phyloP scores from a whole-genome alignment of 2,113 vertebrate genomes.

The Hystrix cristata region DNA sequence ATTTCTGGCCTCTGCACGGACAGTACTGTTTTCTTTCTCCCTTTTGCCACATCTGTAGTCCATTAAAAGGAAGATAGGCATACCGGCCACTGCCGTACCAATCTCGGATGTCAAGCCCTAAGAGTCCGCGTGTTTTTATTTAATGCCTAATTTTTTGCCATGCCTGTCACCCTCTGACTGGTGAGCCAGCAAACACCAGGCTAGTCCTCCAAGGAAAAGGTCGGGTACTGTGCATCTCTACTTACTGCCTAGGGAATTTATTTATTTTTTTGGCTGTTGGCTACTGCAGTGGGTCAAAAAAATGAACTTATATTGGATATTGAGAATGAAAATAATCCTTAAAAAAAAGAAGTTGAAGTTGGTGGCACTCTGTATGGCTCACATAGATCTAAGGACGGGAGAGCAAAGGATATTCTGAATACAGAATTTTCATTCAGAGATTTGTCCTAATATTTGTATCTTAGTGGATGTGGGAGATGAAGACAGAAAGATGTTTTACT shows the following conservation, averaged over 20 bases:
- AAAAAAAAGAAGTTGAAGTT: background rate
- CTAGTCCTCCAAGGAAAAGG: background rate
- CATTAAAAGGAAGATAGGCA: background rate
- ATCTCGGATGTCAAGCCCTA: background rate
- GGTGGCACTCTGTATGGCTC: background rate
- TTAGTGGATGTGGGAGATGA: background rate
- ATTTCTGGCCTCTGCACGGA: background rate
- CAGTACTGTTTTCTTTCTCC: background rate
- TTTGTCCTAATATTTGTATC: background rate
- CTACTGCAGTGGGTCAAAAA: background rate
- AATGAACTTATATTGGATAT: background rate
- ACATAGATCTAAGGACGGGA: background rate
- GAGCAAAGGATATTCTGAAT: background rate
- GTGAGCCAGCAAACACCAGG: background rate
- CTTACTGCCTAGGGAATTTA: background rate
- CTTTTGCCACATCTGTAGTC: background rate
- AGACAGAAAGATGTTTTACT: background rate
- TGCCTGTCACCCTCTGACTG: background rate
- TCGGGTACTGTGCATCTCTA: background rate
- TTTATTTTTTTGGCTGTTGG: background rate
- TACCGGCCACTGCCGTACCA: background rate
- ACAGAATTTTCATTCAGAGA: background rate
- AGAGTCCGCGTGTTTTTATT: background rate
- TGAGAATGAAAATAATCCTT: conserved; percentile 36
- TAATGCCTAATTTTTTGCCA: background rate